A percentile compares a stretch with the other conserved stretches of the same genome.
Evolutionary conservation across 2,888 invertebrate genomes (phyloP).

Genomic region (Lasioglossum figueresi): DNA sequence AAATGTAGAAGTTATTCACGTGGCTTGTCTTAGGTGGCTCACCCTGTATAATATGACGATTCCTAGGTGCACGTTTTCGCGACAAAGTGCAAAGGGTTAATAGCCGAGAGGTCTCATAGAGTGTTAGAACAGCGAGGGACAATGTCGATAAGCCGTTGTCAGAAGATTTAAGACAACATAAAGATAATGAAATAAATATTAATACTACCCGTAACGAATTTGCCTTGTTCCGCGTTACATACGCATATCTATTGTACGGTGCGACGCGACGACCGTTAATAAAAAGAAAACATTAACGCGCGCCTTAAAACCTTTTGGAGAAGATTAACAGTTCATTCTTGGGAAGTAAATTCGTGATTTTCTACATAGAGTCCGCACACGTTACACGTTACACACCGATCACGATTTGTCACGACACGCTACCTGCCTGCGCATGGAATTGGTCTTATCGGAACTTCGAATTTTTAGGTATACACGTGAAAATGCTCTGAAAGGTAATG

Average conservation of each 20-base stretch:
- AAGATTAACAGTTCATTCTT: slow-evolving; percentile 64
- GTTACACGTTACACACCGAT: slow-evolving; percentile 70
- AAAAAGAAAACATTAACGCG: slow-evolving; percentile 18
- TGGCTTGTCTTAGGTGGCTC: too few relatives aligned
- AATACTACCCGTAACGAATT: not conserved
- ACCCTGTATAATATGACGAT: too few relatives aligned
- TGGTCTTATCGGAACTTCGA: slow-evolving; percentile 74
- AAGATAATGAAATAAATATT: slow-evolving; percentile 37
- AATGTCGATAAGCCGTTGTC: not conserved
- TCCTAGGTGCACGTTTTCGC: too few relatives aligned
- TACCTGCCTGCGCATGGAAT: slow-evolving; percentile 56
- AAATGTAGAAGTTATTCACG: too few relatives aligned
- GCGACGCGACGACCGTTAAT: slow-evolving; percentile 5
- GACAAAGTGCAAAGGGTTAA: too few relatives aligned
- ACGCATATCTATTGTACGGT: not conserved
- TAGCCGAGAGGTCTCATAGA: not conserved
- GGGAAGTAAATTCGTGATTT: slow-evolving; percentile 32
- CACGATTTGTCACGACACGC: slow-evolving; percentile 72
- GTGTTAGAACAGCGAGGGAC: not conserved
- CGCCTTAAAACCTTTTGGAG: not conserved
- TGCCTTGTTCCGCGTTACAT: not conserved
- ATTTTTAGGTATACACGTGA: slow-evolving; percentile 65
- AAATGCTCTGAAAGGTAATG: slow-evolving; percentile 26
- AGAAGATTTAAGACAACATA: not conserved
- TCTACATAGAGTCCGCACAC: slow-evolving; percentile 71